These are phyloP conservation scores for Haliclystus octoradiatus DNA, from an alignment of 30 jellyfish, hydroid and myxozoan species.

Conservation along the genomic window DNA sequence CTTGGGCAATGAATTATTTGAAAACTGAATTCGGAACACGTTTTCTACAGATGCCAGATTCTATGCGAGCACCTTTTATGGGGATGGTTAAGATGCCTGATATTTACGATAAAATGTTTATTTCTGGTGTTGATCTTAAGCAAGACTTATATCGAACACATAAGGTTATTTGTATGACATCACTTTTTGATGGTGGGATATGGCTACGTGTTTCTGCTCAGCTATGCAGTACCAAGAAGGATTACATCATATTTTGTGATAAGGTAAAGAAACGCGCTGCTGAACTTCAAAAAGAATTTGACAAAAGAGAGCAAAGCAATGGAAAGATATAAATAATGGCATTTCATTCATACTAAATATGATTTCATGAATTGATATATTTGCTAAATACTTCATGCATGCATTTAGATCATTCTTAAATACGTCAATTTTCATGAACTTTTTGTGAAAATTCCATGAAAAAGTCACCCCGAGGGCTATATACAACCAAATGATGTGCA, in stretches of 20 bases:
- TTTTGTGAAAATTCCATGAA: no score
- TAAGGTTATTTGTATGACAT: conserved; percentile 51
- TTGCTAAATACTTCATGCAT: no score
- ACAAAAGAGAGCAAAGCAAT: no score
- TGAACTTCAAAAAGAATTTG: conserved; percentile 9
- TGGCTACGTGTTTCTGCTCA: conserved; percentile 80
- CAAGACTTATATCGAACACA: conserved; percentile 23
- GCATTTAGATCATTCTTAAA: no score
- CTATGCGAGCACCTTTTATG: conserved; percentile 93
- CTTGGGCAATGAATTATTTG: conserved; percentile 77
- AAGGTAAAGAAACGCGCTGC: conserved; percentile 26
- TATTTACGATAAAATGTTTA: conserved; percentile 20
- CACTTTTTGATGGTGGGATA: conserved; percentile 49
- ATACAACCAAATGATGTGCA: no score
- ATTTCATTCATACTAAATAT: no score
- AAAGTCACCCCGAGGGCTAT: no score
- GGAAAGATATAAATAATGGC: no score
- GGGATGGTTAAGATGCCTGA: conserved; percentile 73
- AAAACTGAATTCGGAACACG: conserved; percentile 66
- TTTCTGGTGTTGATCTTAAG: conserved; percentile 36
- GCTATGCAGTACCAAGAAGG: conserved; percentile 47
- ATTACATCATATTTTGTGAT: conserved; percentile 45
- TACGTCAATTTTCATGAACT: no score
- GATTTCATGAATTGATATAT: no score
- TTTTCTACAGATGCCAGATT: conserved; percentile 52